Conservation (phyloP, 1,140 invertebrate genomes). For the Dolichoris vasculosae region DNA sequence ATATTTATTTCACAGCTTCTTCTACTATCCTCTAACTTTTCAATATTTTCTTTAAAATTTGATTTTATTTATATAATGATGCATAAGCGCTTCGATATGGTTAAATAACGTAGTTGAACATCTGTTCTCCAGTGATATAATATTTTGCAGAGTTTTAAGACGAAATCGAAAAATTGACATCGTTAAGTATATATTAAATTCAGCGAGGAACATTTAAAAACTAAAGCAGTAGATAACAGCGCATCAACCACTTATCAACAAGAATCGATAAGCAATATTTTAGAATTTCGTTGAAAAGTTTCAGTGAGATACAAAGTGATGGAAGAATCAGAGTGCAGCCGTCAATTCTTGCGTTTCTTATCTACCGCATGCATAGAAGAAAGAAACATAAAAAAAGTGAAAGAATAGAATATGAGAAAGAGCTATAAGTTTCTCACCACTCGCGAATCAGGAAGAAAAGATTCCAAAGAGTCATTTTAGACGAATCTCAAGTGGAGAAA, state of each 20-base stretch:
- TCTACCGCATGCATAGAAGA: neutral
- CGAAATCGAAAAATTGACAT: too few species aligned
- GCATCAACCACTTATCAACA: conserved; percentile 34
- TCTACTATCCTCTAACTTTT: too few species aligned
- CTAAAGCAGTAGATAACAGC: neutral
- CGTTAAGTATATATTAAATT: neutral
- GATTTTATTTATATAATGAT: too few species aligned
- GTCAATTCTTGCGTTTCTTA: conserved; percentile 41
- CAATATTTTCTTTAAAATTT: too few species aligned
- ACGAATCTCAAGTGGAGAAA: neutral
- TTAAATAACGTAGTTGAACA: too few species aligned
- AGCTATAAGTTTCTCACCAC: neutral
- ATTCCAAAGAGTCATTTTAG: conserved; percentile 8
- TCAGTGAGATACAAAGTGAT: neutral
- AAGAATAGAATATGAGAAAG: neutral
- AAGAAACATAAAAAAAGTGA: neutral
- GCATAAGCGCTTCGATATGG: too few species aligned
- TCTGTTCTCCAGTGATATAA: too few species aligned
- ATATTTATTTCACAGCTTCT: too few species aligned
- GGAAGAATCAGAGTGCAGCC: neutral
- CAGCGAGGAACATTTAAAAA: neutral
- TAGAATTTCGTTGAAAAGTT: neutral
- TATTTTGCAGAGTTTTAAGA: too few species aligned
- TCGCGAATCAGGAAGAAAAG: neutral
- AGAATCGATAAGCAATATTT: conserved; percentile 51